Conservation (phyloP, 2,797 vertebrate species). For the Lemur catta region DNA sequence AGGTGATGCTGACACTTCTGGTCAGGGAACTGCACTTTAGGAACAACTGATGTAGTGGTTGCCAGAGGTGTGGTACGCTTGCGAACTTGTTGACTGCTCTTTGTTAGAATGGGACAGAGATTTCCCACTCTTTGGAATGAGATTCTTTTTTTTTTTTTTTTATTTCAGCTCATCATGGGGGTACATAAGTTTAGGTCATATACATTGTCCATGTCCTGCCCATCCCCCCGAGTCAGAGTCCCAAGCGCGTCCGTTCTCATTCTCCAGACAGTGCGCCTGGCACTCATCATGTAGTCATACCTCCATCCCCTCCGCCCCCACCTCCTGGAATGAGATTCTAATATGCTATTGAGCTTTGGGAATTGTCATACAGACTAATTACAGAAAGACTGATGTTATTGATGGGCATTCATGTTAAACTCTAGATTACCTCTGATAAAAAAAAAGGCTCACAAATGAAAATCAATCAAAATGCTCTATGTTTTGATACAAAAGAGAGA, state of each 20-base stretch:
- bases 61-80: neutral
- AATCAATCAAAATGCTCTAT: slow-evolving; percentile 41
- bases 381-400: neutral
- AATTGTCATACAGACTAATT: neutral
- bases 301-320: too few relatives aligned
- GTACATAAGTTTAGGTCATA: too few relatives aligned
- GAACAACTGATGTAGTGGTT: neutral
- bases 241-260: too few relatives aligned
- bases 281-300: too few relatives aligned
- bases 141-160: too few relatives aligned
- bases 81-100: neutral
- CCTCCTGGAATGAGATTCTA: neutral
- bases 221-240: too few relatives aligned
- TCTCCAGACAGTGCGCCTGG: too few relatives aligned
- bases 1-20: neutral
- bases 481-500: slow-evolving; percentile 60
- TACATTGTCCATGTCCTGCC: too few relatives aligned
- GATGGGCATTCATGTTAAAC: slow-evolving; percentile 34
- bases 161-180: too few relatives aligned
- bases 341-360: neutral
- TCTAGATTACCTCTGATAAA: slow-evolving; percentile 39
- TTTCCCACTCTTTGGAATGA: neutral
- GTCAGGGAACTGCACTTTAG: neutral
- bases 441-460: slow-evolving; percentile 16
- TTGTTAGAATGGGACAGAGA: neutral